Base-by-base conservation (phyloP, 2,888 invertebrate species). In the Cataglyphis cursor region DNA sequence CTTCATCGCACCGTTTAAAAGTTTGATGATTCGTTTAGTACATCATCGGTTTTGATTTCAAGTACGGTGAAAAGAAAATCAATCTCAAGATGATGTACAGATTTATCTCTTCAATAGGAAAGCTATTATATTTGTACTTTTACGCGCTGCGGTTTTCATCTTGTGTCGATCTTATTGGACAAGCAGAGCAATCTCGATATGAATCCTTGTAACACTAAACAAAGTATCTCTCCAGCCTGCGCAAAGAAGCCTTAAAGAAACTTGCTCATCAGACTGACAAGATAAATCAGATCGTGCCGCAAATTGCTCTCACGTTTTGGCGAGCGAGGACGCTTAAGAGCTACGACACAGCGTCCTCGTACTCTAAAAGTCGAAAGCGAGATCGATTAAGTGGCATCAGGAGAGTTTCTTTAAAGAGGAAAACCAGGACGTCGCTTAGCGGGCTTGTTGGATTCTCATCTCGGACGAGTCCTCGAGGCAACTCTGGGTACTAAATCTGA, bases 311-410 rank as follows among this genome's bases (percentile, higher is more conserved):
- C 62, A 44, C 74, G 31, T 54, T 68, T 54, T 41, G 76, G 57
- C 64, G 64, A 72, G 35, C 62, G 64, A 72, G 62, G 78, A 73
- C 48, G 64, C 64, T 51, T 73, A 65, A 78, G 51, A 57, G 54
- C 74, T 80, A 28, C 86, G 51, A 85, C 84, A 81, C 80, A 68
- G 62, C 78, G 73, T 54, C 76, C 78, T 61, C 31, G 72, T 84
- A 85, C 78, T 86, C 86, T 84, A 86, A 90, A 88, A 87, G 88
- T 80, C 82, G 76, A 18, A 68, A 18, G 12, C 24, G 24, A 64
- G 88, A 90, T 90, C 90, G 90, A 90, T 90, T 89, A 90, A 90
- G 89, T 90, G 89, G 87, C 88, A 85, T 76, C 76, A 81, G 54
- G 65, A 83, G 90, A 84, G 86, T 89, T 90, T 89, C 89, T 90